Conservation (phyloP, 2,797 vertebrate genomes). For the Diglossa cyanea region DNA sequence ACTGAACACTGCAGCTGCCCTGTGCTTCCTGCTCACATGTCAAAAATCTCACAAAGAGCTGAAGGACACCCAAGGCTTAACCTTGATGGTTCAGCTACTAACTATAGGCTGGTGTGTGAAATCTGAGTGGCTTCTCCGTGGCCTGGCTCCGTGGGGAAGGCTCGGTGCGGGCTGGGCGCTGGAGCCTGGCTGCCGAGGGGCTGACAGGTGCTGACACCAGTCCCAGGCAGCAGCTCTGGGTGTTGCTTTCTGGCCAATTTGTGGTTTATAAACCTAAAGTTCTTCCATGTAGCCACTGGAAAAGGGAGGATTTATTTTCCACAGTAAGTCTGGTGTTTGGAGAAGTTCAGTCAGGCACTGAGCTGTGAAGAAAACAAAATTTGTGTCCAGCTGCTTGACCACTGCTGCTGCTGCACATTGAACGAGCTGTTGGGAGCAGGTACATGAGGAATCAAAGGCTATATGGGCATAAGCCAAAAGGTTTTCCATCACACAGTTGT, state of each 20-base stretch:
- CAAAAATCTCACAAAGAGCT: not conserved
- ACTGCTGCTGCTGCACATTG: not conserved
- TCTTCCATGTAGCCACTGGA: not conserved
- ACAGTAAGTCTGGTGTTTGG: not conserved
- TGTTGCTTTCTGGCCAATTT: not conserved
- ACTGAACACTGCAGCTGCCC: not conserved
- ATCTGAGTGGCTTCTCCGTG: not conserved
- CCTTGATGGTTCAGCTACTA: not conserved
- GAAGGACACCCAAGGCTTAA: not conserved
- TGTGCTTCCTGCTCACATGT: not conserved
- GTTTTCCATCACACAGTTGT: not conserved
- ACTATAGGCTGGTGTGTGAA: conserved; percentile 23
- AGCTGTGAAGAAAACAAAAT: not conserved
- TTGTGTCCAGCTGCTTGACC: not conserved
- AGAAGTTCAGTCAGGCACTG: not conserved
- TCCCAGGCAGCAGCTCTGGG: not conserved
- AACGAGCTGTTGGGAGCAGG: not conserved
- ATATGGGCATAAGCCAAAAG: not conserved
- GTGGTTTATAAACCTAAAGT: not conserved
- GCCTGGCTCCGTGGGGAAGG: not conserved
- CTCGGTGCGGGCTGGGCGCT: accelerated
- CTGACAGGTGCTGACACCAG: not conserved
- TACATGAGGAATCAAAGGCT: not conserved
- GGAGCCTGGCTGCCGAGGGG: not conserved
- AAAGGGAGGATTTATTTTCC: not conserved